Conservation (phyloP, 2,113 vertebrate genomes). For the Anolis sagrei region DNA sequence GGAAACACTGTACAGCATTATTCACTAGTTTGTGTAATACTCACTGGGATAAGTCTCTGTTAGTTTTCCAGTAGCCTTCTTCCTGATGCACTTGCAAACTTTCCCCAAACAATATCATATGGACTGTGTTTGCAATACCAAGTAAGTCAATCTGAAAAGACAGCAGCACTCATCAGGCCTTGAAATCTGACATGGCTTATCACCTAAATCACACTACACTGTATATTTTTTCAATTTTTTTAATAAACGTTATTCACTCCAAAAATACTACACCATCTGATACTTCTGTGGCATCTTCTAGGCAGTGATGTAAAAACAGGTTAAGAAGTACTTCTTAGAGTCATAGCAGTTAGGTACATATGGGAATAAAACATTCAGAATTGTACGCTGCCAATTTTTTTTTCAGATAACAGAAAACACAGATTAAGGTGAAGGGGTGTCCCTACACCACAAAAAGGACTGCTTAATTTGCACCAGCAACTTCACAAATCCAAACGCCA, state of each 20-base stretch:
- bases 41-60: conserved; percentile 70
- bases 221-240: background rate
- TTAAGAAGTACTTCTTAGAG: background rate
- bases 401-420: conserved; percentile 33
- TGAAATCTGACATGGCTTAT: background rate
- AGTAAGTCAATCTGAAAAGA: conserved; percentile 85
- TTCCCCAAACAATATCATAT: conserved; percentile 80
- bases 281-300: background rate
- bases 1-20: too few species aligned
- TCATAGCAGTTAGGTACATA: background rate
- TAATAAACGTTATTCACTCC: background rate
- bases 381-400: background rate
- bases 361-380: background rate
- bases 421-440: background rate
- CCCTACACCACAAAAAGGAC: background rate
- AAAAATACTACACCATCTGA: background rate
- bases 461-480: background rate
- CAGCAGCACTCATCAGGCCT: conserved; percentile 43
- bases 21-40: conserved; percentile 49
- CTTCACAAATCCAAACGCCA: background rate
- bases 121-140: conserved; percentile 84
- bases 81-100: conserved; percentile 75
- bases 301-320: background rate
- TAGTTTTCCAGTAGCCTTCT: conserved; percentile 76
- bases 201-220: background rate